A percentile compares a stretch with the other conserved stretches of the same genome.
Evolutionary conservation across 2,113 vertebrate genomes (phyloP).

Genomic region (Colossoma macropomum): DNA sequence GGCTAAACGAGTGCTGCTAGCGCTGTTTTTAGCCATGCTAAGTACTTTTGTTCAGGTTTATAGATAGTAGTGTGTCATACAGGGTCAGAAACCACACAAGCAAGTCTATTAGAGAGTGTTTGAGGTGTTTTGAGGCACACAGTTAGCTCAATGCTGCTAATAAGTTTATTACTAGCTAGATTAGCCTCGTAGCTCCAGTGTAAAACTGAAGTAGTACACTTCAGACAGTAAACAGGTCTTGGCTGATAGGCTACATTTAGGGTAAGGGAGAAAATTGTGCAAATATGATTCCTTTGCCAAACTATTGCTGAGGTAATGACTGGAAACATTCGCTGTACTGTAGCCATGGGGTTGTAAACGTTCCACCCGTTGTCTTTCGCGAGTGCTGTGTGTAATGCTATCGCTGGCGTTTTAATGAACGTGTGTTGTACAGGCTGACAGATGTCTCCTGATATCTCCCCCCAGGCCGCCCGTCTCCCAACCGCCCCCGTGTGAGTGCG

Average conservation of each 20-base stretch:
- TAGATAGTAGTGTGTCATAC: no score
- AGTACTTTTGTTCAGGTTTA: neutral
- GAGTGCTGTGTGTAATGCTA: slow-evolving; percentile 39
- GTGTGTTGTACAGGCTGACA: slow-evolving; percentile 20
- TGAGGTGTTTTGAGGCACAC: neutral
- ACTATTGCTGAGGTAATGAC: neutral
- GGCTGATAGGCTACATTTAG: neutral
- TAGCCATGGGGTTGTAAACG: slow-evolving; percentile 1
- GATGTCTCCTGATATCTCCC: slow-evolving; percentile 47
- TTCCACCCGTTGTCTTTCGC: neutral
- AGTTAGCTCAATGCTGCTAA: neutral
- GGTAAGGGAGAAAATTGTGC: no score
- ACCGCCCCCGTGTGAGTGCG: neutral
- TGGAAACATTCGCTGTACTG: neutral
- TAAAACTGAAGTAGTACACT: no score
- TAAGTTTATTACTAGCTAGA: neutral
- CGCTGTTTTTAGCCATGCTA: neutral
- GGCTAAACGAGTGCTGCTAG: no score
- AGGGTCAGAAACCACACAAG: no score
- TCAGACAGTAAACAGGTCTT: neutral
- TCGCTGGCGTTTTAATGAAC: slow-evolving; percentile 21
- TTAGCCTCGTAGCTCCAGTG: neutral
- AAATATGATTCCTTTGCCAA: no score
- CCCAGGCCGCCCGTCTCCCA: slow-evolving; percentile 39
- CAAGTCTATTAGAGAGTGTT: neutral